These are phyloP conservation scores for Mylabris phalerata DNA, from an alignment of 1,140 invertebrate genomes.

Conservation along the genomic window DNA sequence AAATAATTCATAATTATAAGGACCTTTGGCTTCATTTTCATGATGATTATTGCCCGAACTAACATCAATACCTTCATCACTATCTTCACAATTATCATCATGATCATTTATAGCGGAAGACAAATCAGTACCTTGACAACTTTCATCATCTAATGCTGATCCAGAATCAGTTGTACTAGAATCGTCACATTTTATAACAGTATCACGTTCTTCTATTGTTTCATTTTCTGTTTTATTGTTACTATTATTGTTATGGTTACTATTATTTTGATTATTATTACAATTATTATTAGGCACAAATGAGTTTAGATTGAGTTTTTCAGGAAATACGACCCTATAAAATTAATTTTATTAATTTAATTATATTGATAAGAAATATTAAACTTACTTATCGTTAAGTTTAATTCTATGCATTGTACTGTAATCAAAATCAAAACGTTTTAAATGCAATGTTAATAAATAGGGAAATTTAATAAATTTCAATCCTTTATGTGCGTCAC, in stretches of 20 bases:
- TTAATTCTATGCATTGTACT: conserved; percentile 81
- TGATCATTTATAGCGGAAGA: conserved; percentile 36
- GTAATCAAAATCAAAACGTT: conserved; percentile 90
- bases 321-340: conserved; percentile 76
- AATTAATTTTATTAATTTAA: conserved; percentile 9
- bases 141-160: conserved; percentile 60
- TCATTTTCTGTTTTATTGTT: conserved; percentile 39
- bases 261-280: conserved; percentile 22
- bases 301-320: conserved; percentile 72
- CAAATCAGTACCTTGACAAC: conserved; percentile 44
- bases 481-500: conserved; percentile 86
- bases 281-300: conserved; percentile 52
- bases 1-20: conserved; percentile 82
- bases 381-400: conserved; percentile 78
- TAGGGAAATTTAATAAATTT: conserved; percentile 87
- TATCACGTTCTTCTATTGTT: conserved; percentile 42
- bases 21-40: conserved; percentile 50
- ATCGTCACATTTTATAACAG: conserved; percentile 53
- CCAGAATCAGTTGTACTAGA: conserved; percentile 64
- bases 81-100: conserved; percentile 43
- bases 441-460: conserved; percentile 79
- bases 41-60: conserved; percentile 33
- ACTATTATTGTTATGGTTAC: conserved; percentile 43
- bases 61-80: conserved; percentile 51
- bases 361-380: not conserved